Percentiles rank a stretch among this genome's conserved stretches.
phyloP scores from a whole-genome alignment of 2,113 vertebrate genomes.

The Cephalopterus ornatus region DNA sequence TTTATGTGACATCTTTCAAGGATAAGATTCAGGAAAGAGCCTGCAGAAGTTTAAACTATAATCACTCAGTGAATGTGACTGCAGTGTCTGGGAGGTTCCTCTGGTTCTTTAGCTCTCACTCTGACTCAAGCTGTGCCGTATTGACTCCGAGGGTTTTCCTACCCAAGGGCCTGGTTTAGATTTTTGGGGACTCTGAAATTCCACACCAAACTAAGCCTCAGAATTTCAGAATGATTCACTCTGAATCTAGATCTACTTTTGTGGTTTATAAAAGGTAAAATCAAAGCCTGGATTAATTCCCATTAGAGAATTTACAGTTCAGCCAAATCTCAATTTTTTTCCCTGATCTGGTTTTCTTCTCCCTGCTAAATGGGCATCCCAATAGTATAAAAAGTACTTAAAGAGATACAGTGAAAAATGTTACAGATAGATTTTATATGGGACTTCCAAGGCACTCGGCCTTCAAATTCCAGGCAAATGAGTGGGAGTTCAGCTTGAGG shows the following conservation, averaged over 20 bases:
- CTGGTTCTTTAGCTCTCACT: neutral
- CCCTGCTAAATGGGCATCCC: neutral
- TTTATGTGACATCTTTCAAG: neutral
- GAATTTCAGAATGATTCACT: neutral
- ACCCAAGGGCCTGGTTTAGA: fast-evolving
- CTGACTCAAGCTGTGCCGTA: neutral
- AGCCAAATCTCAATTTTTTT: neutral
- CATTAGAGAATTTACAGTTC: neutral
- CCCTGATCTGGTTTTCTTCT: neutral
- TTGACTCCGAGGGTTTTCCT: neutral
- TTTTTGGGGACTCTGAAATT: neutral
- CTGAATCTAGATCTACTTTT: neutral
- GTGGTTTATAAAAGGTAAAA: neutral
- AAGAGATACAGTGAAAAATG: neutral
- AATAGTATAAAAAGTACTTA: neutral
- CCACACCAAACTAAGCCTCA: neutral
- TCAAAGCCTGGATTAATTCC: neutral
- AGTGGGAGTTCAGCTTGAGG: slow-evolving; percentile 1
- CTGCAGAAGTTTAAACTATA: neutral
- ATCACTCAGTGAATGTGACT: neutral
- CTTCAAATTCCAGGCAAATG: neutral
- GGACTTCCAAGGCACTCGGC: neutral
- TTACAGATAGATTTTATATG: neutral
- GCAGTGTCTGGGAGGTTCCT: neutral
- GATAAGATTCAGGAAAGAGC: neutral